Percentiles rank a stretch among this genome's conserved stretches.
Conservation (phyloP, 2,888 invertebrate species). For the Zeuzera pyrina region DNA sequence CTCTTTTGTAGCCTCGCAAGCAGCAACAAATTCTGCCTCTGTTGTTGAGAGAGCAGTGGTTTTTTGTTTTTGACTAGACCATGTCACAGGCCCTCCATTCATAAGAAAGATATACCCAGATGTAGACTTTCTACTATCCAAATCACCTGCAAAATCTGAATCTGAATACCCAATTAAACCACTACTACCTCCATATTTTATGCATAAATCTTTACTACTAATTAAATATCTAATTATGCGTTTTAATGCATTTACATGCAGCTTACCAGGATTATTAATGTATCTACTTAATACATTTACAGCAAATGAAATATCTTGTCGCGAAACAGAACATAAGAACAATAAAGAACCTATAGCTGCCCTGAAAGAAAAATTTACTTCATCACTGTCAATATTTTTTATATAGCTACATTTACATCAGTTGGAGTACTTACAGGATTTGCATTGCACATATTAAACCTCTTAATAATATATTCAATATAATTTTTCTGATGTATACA, state of each 20-base stretch:
- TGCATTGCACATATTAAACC: constrained; percentile 17
- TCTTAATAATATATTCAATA: constrained; percentile 16
- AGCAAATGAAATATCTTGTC: no score
- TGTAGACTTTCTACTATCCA: constrained; percentile 11
- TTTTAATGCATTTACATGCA: background rate
- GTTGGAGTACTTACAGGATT: constrained; percentile 9
- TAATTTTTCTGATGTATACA: constrained; percentile 14
- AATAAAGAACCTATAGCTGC: no score
- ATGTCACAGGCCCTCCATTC: constrained; percentile 7
- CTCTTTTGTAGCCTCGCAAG: no score
- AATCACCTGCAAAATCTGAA: constrained; percentile 12
- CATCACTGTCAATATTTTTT: constrained; percentile 2
- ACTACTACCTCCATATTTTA: no score
- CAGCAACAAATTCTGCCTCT: no score
- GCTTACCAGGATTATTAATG: background rate
- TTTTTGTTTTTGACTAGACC: no score
- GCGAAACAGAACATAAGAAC: no score
- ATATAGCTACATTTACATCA: constrained; percentile 11
- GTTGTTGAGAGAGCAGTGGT: no score
- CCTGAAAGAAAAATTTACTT: background rate
- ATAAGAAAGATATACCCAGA: constrained; percentile 12
- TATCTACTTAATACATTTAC: no score
- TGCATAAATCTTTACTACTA: constrained; percentile 1
- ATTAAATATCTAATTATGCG: constrained; percentile 3
- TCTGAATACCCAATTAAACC: constrained; percentile 8